Percentiles rank a stretch among this genome's conserved stretches.
Conservation (phyloP, 2,113 vertebrate species). For the Apaloderma vittatum region DNA sequence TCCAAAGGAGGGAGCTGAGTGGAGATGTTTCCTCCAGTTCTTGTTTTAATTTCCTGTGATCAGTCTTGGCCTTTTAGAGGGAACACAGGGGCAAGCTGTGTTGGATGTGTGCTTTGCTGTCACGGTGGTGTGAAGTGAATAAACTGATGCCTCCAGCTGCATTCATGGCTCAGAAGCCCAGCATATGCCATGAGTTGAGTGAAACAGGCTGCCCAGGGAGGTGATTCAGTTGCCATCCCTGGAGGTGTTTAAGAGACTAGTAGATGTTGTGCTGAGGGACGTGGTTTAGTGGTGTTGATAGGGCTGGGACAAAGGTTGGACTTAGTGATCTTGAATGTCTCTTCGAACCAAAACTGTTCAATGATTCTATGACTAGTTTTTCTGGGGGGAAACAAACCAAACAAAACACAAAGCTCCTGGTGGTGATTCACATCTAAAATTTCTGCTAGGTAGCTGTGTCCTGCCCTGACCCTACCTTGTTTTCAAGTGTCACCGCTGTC, state of each 20-base stretch:
- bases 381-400: neutral
- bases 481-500: neutral
- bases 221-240: too few relatives aligned
- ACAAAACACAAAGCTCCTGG: neutral
- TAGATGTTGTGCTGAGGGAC: too few relatives aligned
- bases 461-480: neutral
- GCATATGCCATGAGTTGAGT: neutral
- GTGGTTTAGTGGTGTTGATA: too few relatives aligned
- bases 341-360: too few relatives aligned
- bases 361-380: neutral
- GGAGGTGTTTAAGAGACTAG: too few relatives aligned
- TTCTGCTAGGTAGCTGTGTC: neutral
- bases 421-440: neutral
- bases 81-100: neutral
- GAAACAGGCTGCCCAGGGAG: neutral
- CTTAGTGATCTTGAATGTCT: too few relatives aligned
- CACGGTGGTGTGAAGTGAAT: neutral
- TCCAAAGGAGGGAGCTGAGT: neutral
- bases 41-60: neutral
- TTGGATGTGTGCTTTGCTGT: neutral
- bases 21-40: neutral
- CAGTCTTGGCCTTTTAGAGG: neutral
- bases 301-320: too few relatives aligned
- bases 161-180: neutral
- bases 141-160: accelerated